Base-by-base conservation (phyloP, 2,113 vertebrate genomes). In the Elephantulus edwardii region DNA sequence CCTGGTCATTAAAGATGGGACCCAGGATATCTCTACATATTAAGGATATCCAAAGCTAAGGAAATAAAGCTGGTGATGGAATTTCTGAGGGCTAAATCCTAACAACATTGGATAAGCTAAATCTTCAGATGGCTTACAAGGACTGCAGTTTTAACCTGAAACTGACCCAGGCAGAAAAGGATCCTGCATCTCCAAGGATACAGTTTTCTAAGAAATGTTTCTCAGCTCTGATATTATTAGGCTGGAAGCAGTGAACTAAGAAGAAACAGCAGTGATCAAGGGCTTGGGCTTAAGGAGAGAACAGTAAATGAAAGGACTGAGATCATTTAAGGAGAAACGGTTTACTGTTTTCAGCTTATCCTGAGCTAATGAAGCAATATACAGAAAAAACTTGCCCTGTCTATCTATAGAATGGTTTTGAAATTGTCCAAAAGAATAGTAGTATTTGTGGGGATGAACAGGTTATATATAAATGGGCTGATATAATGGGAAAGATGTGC, bases 201-300 rank as follows among this genome's bases (percentile, higher is more conserved):
- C 8, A 19, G n/a, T 48, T 54, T 80, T 87, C 38, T 33, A 28
- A 76, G 44, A 70, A 26, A 40, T 4, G 8, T 35, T 79, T 52
- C 38, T 76, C 33, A 66, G 52, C 54, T 10, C 8, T 76, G 30
- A 48, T 14, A 19, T 82, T 77, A 40, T n/a, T n/a, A 83, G 48
- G 72, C 82, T 56, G 12, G 62, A 88, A 89, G 26, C 58, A 88
- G 17, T 58, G 11, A 84, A 90, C 6, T 60, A 58, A 48, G 50
- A 90, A 90, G 54, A 86, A 92, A 83, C 62, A 38, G 8, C 33
- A 42, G 19, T 64, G 35, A 68, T 66, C 26, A 72, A 44, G 38
- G 20, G 33, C 91, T 94, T 89, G 22, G 38, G 42, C 19, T 91
- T 28, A 88, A 90, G 40, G n/a, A 83, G 33, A 85, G 35, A 74